Evolutionary conservation across 1,140 invertebrate species (phyloP), one percentile per base, ranked within the genome.

Genomic region (Bombus polaris): DNA sequence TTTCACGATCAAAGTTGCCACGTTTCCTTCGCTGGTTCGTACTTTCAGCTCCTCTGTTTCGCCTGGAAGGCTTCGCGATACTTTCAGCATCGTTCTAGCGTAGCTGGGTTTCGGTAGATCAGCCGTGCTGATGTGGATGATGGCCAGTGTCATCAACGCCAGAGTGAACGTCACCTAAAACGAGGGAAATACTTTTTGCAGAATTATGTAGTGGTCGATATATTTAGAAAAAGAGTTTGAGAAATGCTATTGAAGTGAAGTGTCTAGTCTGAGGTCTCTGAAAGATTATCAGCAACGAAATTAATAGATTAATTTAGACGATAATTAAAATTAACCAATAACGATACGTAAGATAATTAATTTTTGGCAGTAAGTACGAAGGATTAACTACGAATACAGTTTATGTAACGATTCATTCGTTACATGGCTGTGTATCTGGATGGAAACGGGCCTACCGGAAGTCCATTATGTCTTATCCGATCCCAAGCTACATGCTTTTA

Each of bases 1-100:
- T 92, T 97, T 98, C 2, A 98, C 97, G 59, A 98, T 97, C 22
- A 98, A 94, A 85, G 97, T 97, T 1, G 97, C 97, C 3, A 97
- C 91, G 71, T 96, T 97, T 18, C 97, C 97, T 25, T 97, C 96
- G 91, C 96, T 96, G 0, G 97, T 97, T 81, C 97, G 96, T 0
- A 98, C 97, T 91, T 97, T 97, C 18, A 98, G 92, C 18, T 97
- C 97, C 90, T 97, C 96, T 39, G 96, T 97, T 70, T 97, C 96
- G 9, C 97, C 96, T 4, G 97, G 97, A 3, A 98, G 94, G 93
- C 97, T 97, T 88, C 97, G 96, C 0, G 97, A 97, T 6, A 98
- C 97, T 93, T 98, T 97, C 2, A 98, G 93, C 91, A 97, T 96
- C 8, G 97, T 98, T 74, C 97, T 96, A 5, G 97, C 96, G 59